Base-by-base conservation (phyloP, 2,797 vertebrate species). In the Buphagus erythrorhynchus region DNA sequence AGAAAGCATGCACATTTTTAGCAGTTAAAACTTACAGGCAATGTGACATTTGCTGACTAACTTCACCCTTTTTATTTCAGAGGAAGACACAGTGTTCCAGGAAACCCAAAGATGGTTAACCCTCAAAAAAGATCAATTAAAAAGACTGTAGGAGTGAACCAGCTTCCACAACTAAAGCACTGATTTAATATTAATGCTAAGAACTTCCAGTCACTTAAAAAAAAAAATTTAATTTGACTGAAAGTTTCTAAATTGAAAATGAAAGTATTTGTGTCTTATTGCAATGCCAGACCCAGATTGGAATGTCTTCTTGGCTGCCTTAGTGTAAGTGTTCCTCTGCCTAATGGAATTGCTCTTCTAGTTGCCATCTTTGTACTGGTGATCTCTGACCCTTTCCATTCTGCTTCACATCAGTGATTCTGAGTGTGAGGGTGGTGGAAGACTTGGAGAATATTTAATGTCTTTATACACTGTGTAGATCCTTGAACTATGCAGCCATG, bases 141-240 rank as follows among this genome's bases (percentile, higher is more conserved):
- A 95, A 98, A 97, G 81, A 90, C 88, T 36, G 43, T 82, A 91
- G 97, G 86, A 94, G 72, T 93, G 88, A 97, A 92, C 63, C 82
- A 95, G 21, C 94, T 98, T 96, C 97, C 98, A 75, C 97, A 98
- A 95, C 86, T 98, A 85, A 97, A 97, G 13, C 71, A 51, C 19
- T 98, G 95, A 98, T 84, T 92, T 87, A 75, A 61, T 61, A 36
- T 54, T 29, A 52, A 81, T 69, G 66, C n/a, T 54, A 86, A 84
- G 51, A 84, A 65, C 19, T 68, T 96, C 46, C 54, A 84, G 33
- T 49, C 11, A 6, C 35, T 79, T 88, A 20, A 4, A 1, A 12
- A 82, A 11, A 82, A 90, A 88, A 74, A 12, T 0, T 21, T 36
- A 48, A 66, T 80, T 88, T 33, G 48, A 40, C 22, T 48, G 33